Evolutionary conservation across 2,113 vertebrate species (phyloP).

Genomic region (Todiramphus saurophagus): DNA sequence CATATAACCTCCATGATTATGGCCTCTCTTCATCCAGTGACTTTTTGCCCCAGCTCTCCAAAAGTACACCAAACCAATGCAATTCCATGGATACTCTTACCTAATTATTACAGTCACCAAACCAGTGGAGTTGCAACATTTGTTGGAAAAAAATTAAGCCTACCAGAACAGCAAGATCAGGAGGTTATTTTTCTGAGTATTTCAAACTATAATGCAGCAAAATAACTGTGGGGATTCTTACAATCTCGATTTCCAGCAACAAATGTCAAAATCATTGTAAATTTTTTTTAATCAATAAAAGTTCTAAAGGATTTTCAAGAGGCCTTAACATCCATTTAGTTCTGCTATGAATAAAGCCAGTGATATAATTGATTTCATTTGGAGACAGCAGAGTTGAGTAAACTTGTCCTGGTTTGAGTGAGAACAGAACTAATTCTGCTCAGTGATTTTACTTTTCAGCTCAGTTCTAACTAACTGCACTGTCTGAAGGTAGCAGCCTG

Average conservation of each 20-base stretch:
- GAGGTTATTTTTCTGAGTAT: neutral
- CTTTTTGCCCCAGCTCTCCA: neutral
- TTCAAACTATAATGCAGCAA: neutral
- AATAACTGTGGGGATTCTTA: neutral
- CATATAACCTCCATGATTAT: neutral
- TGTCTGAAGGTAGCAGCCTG: no score
- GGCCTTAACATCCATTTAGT: neutral
- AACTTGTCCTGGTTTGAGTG: neutral
- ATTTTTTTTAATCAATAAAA: neutral
- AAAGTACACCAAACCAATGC: neutral
- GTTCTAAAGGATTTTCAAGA: neutral
- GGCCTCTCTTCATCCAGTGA: neutral
- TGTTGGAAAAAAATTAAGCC: neutral
- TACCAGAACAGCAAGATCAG: neutral
- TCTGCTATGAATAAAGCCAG: neutral
- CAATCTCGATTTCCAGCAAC: neutral
- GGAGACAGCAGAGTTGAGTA: neutral
- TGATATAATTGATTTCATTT: neutral
- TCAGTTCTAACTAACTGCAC: no score
- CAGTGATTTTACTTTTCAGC: no score
- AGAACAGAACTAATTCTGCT: no score
- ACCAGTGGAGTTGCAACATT: neutral
- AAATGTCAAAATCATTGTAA: neutral
- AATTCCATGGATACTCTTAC: neutral
- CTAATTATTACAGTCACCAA: neutral